Evolutionary conservation across 2,113 vertebrate species (phyloP).

Genomic region (Tylochromis polylepis): DNA sequence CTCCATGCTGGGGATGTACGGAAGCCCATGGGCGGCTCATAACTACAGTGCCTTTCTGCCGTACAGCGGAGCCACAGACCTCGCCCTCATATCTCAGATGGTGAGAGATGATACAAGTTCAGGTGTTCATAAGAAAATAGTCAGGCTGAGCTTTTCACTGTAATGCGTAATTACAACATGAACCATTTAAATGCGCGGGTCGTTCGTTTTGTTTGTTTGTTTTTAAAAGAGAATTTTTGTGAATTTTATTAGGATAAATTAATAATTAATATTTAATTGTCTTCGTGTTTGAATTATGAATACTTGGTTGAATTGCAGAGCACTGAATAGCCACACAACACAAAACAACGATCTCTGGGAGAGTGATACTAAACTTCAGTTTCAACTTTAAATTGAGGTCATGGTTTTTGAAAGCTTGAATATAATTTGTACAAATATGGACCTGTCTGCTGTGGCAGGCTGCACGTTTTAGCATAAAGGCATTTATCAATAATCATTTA

Average conservation of each 20-base stretch:
- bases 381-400: not conserved
- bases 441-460: not conserved
- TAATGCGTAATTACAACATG: not conserved
- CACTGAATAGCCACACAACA: not conserved
- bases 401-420: not conserved
- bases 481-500: not conserved
- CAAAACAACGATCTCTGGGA: not conserved
- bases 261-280: not conserved
- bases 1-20: slow-evolving; percentile 94
- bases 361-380: not conserved
- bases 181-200: not conserved
- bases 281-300: not conserved
- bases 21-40: slow-evolving; percentile 86
- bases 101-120: slow-evolving; percentile 71
- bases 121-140: not conserved
- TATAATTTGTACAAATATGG: not conserved
- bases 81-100: slow-evolving; percentile 95
- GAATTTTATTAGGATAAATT: not conserved
- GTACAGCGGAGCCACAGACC: slow-evolving; percentile 86
- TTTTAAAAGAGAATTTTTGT: not conserved
- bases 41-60: slow-evolving; percentile 94
- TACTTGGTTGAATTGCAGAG: not conserved
- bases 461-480: not conserved
- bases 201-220: not conserved
- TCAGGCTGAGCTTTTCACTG: not conserved